Conservation (phyloP, 2,113 vertebrate genomes). For the Rhombomys opimus region DNA sequence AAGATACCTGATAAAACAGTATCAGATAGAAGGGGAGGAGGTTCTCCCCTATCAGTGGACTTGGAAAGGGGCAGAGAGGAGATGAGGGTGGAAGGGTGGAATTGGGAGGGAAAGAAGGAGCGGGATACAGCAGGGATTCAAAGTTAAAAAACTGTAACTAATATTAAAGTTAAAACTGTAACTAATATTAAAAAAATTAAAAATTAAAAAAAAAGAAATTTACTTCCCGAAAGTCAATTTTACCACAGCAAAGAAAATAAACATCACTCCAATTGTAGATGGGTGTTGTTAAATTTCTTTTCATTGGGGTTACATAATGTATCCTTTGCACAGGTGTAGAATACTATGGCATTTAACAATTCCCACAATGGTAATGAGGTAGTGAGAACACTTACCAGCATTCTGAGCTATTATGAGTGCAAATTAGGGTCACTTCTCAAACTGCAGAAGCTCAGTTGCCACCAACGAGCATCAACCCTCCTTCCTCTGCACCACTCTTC, state of each 20-base stretch:
- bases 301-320: not conserved
- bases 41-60: too few species aligned
- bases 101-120: too few species aligned
- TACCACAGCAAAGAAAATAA: constrained; percentile 10
- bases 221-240: not conserved
- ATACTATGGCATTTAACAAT: not conserved
- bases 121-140: too few species aligned
- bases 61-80: too few species aligned
- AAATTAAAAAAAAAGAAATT: not conserved
- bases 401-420: not conserved
- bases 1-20: too few species aligned
- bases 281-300: not conserved
- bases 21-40: too few species aligned
- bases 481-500: not conserved
- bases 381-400: not conserved
- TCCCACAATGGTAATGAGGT: not conserved
- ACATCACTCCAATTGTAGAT: not conserved
- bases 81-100: too few species aligned
- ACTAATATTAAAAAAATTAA: too few species aligned
- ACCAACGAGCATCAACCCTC: not conserved
- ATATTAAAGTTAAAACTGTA: too few species aligned
- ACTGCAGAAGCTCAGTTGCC: not conserved
- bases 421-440: not conserved
- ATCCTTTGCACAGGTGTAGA: not conserved
- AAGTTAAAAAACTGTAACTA: too few species aligned